Evolutionary conservation across 2,888 invertebrate species (phyloP), one percentile per base, ranked within the genome.

Genomic region (Hydropsyche betteni): DNA sequence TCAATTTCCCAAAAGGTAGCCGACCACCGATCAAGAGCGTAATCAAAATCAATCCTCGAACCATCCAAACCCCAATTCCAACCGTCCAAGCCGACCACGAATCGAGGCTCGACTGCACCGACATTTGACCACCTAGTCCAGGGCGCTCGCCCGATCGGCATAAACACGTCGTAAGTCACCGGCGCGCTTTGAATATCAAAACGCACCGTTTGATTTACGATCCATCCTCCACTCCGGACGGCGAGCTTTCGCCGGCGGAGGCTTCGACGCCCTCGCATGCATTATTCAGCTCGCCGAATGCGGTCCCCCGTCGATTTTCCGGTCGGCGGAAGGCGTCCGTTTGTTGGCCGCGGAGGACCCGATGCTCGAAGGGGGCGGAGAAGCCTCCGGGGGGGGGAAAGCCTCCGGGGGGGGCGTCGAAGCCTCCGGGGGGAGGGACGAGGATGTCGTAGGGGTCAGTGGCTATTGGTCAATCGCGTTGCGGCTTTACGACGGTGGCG

Each of bases 111-210:
- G 24, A 14, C 16, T 24, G 58, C 24, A 58, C 58, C 16, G 16
- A 24, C 14, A 24, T 14, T 24, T 16, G 58, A 14, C 16, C 58
- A 8, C 24, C 14, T 5, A 2, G 33, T 14, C n/a, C 24, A 64
- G 44, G 70, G 74, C 77, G 77, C 74, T 77, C 74, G 73, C 74
- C 64, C 72, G 76, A 69, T 68, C 68, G 76, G 74, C 71, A 78
- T 78, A 78, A 78, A 78, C 78, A 78, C 69, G 79, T 77, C 77
- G 76, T 79, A 79, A 77, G 77, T 79, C 77, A 77, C 75, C 53
- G 74, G 77, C 74, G 75, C 77, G 78, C 69, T 77, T 77, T 77
- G 76, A 77, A 77, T 77, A 77, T 77, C 73, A 68, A 64, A 72
- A 79, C 76, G 75, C 75, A 75, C 75, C 34, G 74, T 72, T 61